Base-by-base conservation (phyloP, 2,797 vertebrate species). In the Fringilla coelebs region DNA sequence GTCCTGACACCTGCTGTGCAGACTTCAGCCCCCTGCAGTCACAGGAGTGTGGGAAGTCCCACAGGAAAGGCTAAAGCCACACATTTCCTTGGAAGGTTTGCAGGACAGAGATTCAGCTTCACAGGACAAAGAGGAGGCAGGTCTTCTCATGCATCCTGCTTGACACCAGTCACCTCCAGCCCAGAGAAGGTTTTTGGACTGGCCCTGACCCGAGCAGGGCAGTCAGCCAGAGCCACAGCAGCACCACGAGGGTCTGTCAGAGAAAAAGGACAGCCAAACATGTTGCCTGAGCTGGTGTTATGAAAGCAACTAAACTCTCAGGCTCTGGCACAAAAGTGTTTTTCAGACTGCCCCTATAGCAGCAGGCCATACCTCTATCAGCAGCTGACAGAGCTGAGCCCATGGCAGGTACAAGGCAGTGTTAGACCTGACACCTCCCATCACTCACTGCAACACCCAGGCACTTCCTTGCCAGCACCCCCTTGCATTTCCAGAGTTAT, bases 241-340 rank as follows among this genome's bases (percentile, higher is more conserved):
- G n/a, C 67, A 66, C 43, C 55, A 24, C 25, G 2, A 17, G 29
- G 31, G 9, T 38, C 40, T 52, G 29, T 34, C 3, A 2, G 7
- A 41, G 40, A 76, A 76, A 25, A 41, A 48, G 63, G 4, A 38
- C 31, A 85, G 61, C 40, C 71, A 71, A 74, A 24, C 6, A 4
- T 0, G 0, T n/a, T 61, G 63, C 16, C 25, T 31, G 40, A 94
- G 28, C 8, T 15, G 11, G 17, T 45, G 31, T 20, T 71, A 19
- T 0, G 41, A 60, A 67, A 92, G 28, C n/a, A 80, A 52, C 54
- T 28, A 1, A 65, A 41, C 25, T 52, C 36, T 6, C 51, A 70
- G n/a, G 25, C 31, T 85, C 54, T 55, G 46, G 49, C 61, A 80
- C 9, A 24, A 3, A 77, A 65, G 46, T 43, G 19, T 52, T 60